A percentile compares a stretch with the other conserved stretches of the same genome.
Evolutionary conservation across 2,797 vertebrate species (phyloP).

Genomic region (Sus cebifrons): DNA sequence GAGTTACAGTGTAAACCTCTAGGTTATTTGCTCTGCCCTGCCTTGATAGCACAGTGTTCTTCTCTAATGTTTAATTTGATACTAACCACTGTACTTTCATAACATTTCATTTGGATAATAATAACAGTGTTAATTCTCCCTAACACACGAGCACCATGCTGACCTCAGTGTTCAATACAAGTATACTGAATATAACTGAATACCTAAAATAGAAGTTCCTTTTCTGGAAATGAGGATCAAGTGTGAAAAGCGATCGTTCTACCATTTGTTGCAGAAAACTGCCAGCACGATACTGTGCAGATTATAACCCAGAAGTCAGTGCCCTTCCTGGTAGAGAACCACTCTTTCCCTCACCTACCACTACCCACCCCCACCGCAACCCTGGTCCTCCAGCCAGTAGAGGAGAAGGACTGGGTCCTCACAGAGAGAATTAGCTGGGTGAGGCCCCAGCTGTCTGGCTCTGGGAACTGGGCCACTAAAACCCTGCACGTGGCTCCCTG

Average conservation of each 20-base stretch:
- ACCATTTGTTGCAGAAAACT: conserved; percentile 56
- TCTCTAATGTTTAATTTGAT: conserved; percentile 48
- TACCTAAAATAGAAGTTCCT: conserved; percentile 65
- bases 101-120: conserved; percentile 42
- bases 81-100: neutral
- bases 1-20: neutral
- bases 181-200: conserved; percentile 57
- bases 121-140: conserved; percentile 6
- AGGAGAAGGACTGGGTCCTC: neutral
- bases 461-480: neutral
- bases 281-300: neutral
- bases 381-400: neutral
- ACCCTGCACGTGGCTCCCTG: neutral
- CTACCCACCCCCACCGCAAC: too few species aligned
- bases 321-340: neutral
- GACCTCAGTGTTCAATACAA: conserved; percentile 59
- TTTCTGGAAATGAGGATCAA: conserved; percentile 60
- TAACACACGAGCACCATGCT: neutral
- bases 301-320: neutral
- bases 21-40: neutral
- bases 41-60: neutral
- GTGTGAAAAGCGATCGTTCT: conserved; percentile 64
- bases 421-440: neutral
- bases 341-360: neutral
- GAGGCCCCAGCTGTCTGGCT: neutral